phyloP scores from a whole-genome alignment of 2,797 vertebrate genomes.

The Molothrus aeneus region DNA sequence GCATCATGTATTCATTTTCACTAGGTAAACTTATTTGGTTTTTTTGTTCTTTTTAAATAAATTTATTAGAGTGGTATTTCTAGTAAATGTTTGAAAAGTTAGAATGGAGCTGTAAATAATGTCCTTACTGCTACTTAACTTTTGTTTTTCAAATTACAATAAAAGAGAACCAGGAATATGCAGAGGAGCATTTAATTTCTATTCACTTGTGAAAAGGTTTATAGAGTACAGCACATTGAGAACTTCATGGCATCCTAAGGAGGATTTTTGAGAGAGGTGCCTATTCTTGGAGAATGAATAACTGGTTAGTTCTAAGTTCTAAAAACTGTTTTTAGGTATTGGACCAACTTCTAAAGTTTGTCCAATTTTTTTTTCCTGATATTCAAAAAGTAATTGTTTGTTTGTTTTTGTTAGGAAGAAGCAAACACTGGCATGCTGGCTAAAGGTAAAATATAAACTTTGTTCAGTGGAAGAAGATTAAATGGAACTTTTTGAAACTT shows the following conservation, averaged over 20 bases:
- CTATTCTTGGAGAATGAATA: not conserved
- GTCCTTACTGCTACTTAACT: not conserved
- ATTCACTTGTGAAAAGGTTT: not conserved
- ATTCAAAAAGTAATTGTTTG: not conserved
- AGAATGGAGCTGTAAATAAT: not conserved
- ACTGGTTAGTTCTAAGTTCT: not conserved
- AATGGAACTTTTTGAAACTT: not conserved
- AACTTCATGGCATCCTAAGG: not conserved
- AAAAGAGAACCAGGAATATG: not conserved
- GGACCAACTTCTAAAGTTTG: not conserved
- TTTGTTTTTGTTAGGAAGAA: constrained; percentile 58
- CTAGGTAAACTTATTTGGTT: not conserved
- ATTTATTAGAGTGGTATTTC: not conserved
- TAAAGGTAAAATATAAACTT: constrained; percentile 72
- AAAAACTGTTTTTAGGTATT: not conserved
- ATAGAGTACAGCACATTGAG: not conserved
- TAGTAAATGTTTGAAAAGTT: not conserved
- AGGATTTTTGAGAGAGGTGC: not conserved
- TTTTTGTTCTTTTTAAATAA: not conserved
- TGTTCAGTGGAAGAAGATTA: not conserved
- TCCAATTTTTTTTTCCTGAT: not conserved
- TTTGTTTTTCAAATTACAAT: not conserved
- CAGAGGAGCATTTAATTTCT: not conserved
- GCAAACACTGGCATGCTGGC: constrained; percentile 74
- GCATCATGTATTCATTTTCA: not conserved